These are phyloP conservation scores for Conus ventricosus DNA, from an alignment of 1,140 invertebrate species.

Conservation along the genomic window DNA sequence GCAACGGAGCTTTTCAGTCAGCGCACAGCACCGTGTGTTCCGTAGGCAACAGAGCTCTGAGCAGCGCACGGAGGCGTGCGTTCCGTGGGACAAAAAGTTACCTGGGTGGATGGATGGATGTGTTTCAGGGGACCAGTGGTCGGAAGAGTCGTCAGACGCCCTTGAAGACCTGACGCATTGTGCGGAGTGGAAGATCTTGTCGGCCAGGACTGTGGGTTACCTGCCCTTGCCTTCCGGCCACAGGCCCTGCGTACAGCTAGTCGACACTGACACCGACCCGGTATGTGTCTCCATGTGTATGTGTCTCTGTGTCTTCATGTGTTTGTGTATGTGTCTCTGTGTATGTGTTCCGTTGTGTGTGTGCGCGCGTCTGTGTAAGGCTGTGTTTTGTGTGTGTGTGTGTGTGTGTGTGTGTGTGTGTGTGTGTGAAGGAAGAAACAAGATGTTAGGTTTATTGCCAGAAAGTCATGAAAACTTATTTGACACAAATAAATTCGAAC, in stretches of 20 bases:
- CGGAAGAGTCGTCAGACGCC: constrained; percentile 80
- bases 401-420: neutral
- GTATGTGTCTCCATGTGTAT: constrained; percentile 17
- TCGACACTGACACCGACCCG: constrained; percentile 33
- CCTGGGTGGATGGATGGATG: too few species aligned
- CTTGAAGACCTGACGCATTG: constrained; percentile 84
- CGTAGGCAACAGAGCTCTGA: too few species aligned
- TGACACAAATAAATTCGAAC: too few species aligned
- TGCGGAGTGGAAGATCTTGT: constrained; percentile 82
- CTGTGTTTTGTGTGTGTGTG: neutral
- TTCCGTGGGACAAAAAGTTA: too few species aligned
- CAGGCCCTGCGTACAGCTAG: constrained; percentile 42
- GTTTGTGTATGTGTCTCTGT: neutral
- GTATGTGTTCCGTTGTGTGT: neutral
- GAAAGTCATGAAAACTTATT: too few species aligned
- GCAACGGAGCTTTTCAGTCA: too few species aligned
- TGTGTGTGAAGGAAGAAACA: neutral
- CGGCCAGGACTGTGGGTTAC: constrained; percentile 75
- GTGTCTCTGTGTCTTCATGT: neutral
- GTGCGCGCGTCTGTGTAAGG: neutral
- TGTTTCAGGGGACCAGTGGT: constrained; percentile 77
- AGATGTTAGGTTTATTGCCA: too few species aligned
- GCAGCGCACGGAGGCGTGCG: too few species aligned
- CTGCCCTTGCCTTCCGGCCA: neutral
- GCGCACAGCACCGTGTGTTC: too few species aligned